Evolutionary conservation across 35 echinoderm and acorn worm genomes (phyloP), one percentile per base, ranked within the genome.

Genomic region (Apostichopus parvimensis): DNA sequence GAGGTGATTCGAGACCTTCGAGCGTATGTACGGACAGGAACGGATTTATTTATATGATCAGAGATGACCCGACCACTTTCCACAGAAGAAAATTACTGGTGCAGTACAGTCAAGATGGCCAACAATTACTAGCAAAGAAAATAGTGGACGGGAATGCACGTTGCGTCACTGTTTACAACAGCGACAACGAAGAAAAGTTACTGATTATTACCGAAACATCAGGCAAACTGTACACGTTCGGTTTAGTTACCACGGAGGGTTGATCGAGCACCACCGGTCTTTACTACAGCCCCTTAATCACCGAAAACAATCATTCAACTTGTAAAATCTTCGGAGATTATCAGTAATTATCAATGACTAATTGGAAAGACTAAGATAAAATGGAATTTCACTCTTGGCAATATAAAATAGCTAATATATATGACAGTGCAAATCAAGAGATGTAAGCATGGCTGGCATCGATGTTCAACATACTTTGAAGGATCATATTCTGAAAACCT

Each of bases 11-110:
- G 4, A 25, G 23, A 45, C 24, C 54, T 18, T 87, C 57, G 58
- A 87, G 85, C 58, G 58, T 87, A 66, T 87, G 85, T 52, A 45
- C 64, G 25, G 85, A 87, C 85, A 87, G 26, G 11, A 87, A 66
- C 24, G 64, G 85, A 23, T 64, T 87, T 59, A 34, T 87, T 2
- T 87, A 87, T 52, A 15, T 87, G 23, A 54, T 87, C 23, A 58
- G 85, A 59, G 23, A 59, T 21, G 13, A 28, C 11, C 25, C 59
- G 18, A 28, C 22, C 15, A 58, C 57, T 45, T 15, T 22, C 15
- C 85, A 55, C 11, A 56, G 52, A 57, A 1, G 56, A 10, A 82
- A 57, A 13, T 18, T 87, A n/a, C 55, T 87, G 24, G 64, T 28
- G 21, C 85, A 87, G 59, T 87, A 87, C 85, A 87, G 59, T 66